A percentile compares a stretch with the other conserved stretches of the same genome.
Conservation (phyloP, 2,888 invertebrate genomes). For the Brassicogethes aeneus region DNA sequence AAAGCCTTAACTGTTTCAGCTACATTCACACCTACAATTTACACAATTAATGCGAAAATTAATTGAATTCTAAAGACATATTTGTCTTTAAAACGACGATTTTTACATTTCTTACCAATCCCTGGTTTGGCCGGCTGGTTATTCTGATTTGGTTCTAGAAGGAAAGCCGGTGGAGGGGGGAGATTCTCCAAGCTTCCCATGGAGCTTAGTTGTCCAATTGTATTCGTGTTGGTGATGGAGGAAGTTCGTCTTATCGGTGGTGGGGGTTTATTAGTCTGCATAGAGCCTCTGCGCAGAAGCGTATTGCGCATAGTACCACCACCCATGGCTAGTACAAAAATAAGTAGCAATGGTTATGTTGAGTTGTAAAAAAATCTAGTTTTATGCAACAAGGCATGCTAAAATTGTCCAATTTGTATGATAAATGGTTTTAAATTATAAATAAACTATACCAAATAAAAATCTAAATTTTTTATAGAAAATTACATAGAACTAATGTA, state of each 20-base stretch:
- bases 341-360: conserved; percentile 1
- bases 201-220: conserved; percentile 23
- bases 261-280: conserved; percentile 59
- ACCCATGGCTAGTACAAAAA: conserved; percentile 20
- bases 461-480: no score
- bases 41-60: no score
- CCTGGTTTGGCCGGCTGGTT: conserved; percentile 7
- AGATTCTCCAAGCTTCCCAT: conserved; percentile 47
- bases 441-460: conserved; percentile 1
- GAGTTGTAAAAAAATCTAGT: no score
- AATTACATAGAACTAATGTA: no score
- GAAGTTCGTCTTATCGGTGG: conserved; percentile 79
- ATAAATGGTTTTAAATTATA: not conserved
- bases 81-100: not conserved
- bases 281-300: conserved; percentile 51
- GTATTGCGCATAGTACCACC: conserved; percentile 36
- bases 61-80: not conserved
- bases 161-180: conserved; percentile 70
- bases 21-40: conserved; percentile 54
- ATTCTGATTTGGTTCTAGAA: conserved; percentile 46
- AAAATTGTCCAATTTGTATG: no score
- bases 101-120: conserved; percentile 5
- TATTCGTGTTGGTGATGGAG: conserved; percentile 44
- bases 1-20: conserved; percentile 81
- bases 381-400: no score